Percentiles rank a stretch among this genome's conserved stretches.
phyloP scores from a whole-genome alignment of 1,140 invertebrate species.

The Bactericera cockerelli region DNA sequence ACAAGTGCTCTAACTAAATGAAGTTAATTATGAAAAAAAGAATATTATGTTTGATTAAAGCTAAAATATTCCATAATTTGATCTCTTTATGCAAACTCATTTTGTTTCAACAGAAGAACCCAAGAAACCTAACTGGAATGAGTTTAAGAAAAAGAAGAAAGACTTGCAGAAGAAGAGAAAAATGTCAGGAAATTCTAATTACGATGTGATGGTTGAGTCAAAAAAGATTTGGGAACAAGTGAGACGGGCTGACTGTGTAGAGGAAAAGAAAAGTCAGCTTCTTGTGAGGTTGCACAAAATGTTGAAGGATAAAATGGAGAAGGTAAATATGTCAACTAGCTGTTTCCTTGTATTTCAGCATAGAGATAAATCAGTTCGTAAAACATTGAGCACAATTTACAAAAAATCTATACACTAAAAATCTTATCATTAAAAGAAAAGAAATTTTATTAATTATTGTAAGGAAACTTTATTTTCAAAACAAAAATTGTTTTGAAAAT shows the following conservation, averaged over 20 bases:
- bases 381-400: too few relatives aligned
- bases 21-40: too few relatives aligned
- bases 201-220: slow-evolving; percentile 50
- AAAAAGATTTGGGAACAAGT: slow-evolving; percentile 66
- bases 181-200: slow-evolving; percentile 37
- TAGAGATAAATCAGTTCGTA: background rate
- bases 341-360: slow-evolving; percentile 23
- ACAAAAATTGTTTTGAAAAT: too few relatives aligned
- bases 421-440: background rate
- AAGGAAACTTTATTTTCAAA: too few relatives aligned
- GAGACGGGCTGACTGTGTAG: slow-evolving; percentile 39
- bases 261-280: slow-evolving; percentile 45
- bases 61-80: too few relatives aligned
- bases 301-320: slow-evolving; percentile 50
- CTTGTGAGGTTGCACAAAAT: slow-evolving; percentile 53
- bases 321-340: slow-evolving; percentile 22
- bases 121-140: slow-evolving; percentile 51
- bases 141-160: slow-evolving; percentile 56
- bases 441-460: too few relatives aligned
- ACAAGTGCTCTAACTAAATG: too few relatives aligned
- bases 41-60: too few relatives aligned
- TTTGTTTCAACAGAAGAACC: background rate
- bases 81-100: too few relatives aligned
- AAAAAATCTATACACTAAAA: background rate
- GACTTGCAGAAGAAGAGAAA: slow-evolving; percentile 43